Percentiles rank a stretch among this genome's conserved stretches.
Conservation (phyloP, 2,113 vertebrate species). For the Indri indri region DNA sequence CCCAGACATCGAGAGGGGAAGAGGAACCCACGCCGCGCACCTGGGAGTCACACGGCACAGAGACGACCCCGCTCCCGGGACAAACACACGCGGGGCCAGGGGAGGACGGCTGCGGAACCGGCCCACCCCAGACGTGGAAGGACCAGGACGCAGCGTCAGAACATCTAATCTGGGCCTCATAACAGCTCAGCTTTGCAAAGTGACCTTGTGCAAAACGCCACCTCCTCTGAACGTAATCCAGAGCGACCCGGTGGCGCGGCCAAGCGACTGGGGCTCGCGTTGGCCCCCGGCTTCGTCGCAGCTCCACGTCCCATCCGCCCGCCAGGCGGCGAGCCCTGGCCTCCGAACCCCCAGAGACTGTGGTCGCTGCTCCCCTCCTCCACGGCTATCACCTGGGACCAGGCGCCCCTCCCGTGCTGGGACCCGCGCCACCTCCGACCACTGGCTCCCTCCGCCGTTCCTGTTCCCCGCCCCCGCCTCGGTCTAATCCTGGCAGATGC, state of each 20-base stretch:
- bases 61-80: accelerated
- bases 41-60: accelerated
- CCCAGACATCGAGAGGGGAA: accelerated
- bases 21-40: accelerated
- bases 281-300: no score
- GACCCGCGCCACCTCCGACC: background rate
- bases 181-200: accelerated
- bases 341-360: background rate
- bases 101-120: accelerated
- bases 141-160: accelerated
- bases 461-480: accelerated
- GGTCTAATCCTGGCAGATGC: accelerated
- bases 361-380: accelerated
- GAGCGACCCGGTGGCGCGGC: background rate
- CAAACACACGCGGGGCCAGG: accelerated
- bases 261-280: accelerated
- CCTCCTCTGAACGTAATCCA: background rate
- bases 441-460: background rate
- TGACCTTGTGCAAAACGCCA: accelerated
- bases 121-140: no score
- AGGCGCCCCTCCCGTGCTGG: background rate
- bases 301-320: no score
- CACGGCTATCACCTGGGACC: accelerated
- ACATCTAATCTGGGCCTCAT: accelerated
- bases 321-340: accelerated